phyloP scores from a whole-genome alignment of 2,797 vertebrate species.

The Melanogrammus aeglefinus region DNA sequence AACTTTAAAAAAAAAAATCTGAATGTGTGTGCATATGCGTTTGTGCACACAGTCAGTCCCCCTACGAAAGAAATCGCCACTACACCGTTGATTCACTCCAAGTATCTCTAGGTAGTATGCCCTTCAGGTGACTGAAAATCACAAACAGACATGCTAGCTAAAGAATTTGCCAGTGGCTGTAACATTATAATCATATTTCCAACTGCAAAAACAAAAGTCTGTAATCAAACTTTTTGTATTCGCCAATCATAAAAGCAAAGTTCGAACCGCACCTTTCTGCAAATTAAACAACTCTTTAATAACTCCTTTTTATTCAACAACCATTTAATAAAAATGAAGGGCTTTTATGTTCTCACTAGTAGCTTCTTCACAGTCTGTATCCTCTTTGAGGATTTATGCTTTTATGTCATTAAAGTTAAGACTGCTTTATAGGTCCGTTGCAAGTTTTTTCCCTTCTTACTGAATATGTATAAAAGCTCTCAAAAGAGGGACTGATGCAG shows the following conservation, averaged over 20 bases:
- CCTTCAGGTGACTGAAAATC: neutral
- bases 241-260: neutral
- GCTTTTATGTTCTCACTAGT: neutral
- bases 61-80: too few relatives aligned
- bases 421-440: neutral
- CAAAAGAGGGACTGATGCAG: neutral
- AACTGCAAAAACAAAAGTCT: too few relatives aligned
- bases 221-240: neutral
- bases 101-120: neutral
- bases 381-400: neutral
- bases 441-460: neutral
- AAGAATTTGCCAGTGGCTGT: neutral
- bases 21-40: too few relatives aligned
- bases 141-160: neutral
- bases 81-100: neutral
- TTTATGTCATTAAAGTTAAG: neutral
- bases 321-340: neutral
- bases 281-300: neutral
- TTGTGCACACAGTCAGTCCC: too few relatives aligned
- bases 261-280: neutral
- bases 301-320: neutral
- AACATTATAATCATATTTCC: neutral
- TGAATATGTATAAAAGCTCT: neutral
- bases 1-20: too few relatives aligned
- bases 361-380: constrained; percentile 1